Conservation (phyloP, 2,113 vertebrate genomes). For the Pardalotus punctatus region DNA sequence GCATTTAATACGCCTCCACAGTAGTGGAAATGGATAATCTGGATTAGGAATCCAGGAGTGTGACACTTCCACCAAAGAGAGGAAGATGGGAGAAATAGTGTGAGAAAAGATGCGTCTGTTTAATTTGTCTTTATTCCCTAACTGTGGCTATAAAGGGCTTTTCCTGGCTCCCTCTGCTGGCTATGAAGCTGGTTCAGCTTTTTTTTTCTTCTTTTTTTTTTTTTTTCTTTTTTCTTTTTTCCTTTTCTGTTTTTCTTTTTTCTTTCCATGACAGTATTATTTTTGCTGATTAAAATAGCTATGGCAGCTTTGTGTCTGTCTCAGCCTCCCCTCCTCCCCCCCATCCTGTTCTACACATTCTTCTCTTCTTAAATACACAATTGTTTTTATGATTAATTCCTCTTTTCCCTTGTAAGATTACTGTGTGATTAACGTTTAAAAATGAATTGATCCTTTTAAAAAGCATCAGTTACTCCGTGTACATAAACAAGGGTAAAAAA, state of each 20-base stretch:
- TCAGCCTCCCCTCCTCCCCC: not conserved
- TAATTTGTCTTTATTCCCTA: conserved; percentile 15
- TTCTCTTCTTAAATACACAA: conserved; percentile 22
- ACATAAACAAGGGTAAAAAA: not conserved
- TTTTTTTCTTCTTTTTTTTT: not conserved
- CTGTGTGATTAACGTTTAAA: not conserved
- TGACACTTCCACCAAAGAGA: not conserved
- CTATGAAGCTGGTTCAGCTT: not conserved
- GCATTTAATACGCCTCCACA: not conserved
- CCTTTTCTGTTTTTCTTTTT: no score
- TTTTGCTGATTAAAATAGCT: conserved; percentile 58
- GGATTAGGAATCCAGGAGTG: not conserved
- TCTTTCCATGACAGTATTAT: not conserved
- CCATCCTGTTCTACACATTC: not conserved
- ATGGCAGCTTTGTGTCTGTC: conserved; percentile 16
- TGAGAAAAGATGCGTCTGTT: not conserved
- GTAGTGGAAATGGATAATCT: not conserved
- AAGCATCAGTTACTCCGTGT: not conserved
- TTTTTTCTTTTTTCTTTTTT: no score
- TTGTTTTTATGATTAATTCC: conserved; percentile 27
- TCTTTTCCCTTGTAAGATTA: not conserved
- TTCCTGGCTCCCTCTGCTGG: conserved; percentile 68
- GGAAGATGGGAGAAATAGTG: not conserved
- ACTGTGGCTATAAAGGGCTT: not conserved
- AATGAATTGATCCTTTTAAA: not conserved